phyloP scores from a whole-genome alignment of 2,113 vertebrate genomes.

The Vidua chalybeata region DNA sequence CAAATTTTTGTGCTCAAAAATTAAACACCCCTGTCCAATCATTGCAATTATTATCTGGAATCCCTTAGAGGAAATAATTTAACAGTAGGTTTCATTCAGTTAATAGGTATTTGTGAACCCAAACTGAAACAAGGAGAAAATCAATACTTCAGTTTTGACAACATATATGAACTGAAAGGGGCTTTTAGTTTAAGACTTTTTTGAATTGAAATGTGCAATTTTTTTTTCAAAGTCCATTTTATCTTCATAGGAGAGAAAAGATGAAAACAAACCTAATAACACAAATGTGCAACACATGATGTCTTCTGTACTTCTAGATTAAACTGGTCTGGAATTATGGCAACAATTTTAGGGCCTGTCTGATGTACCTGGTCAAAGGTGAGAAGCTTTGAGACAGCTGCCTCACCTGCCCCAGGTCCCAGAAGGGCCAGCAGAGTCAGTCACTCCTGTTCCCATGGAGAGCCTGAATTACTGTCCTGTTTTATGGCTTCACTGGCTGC shows the following conservation, averaged over 20 bases:
- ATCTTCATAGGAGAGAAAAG: background rate
- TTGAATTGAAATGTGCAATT: background rate
- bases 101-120: background rate
- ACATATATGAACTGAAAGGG: background rate
- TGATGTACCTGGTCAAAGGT: background rate
- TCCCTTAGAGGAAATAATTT: background rate
- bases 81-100: background rate
- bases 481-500: background rate
- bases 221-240: background rate
- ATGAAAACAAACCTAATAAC: background rate
- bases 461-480: background rate
- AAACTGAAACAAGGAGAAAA: background rate
- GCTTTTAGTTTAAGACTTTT: background rate
- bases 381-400: background rate
- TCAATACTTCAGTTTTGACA: background rate
- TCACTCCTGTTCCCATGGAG: fast-evolving
- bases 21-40: fast-evolving
- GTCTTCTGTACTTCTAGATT: background rate
- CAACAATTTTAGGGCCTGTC: background rate
- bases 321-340: background rate
- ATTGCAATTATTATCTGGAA: background rate
- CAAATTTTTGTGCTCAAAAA: background rate
- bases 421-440: background rate
- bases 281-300: background rate
- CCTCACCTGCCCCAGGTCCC: background rate